Percentiles rank a stretch among this genome's conserved stretches.
phyloP scores from a whole-genome alignment of 2,888 invertebrate species.

The Drosophila conformis region DNA sequence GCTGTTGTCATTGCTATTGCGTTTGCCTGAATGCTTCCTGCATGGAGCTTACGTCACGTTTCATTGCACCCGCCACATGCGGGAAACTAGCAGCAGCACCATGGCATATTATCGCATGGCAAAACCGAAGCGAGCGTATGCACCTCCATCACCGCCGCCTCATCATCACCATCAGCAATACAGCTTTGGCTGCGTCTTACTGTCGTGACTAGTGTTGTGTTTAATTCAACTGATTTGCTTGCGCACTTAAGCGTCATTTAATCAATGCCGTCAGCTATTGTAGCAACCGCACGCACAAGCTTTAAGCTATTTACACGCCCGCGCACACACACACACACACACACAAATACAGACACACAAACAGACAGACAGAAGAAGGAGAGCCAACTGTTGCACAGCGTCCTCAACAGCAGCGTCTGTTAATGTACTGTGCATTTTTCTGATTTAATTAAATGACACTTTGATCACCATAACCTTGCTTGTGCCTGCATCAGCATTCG shows the following conservation, averaged over 20 bases:
- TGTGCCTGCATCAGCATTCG: slow-evolving; percentile 36
- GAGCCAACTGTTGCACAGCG: slow-evolving; percentile 54
- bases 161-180: slow-evolving; percentile 3
- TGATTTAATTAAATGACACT: slow-evolving; percentile 76
- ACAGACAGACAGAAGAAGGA: neutral
- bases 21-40: slow-evolving; percentile 15
- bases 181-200: slow-evolving; percentile 1
- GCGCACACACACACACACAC: slow-evolving; percentile 7
- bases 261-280: slow-evolving; percentile 60
- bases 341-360: neutral
- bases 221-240: slow-evolving; percentile 58
- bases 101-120: neutral
- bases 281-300: slow-evolving; percentile 52
- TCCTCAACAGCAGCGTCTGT: slow-evolving; percentile 19
- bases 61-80: slow-evolving; percentile 54
- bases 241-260: slow-evolving; percentile 73
- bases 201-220: slow-evolving; percentile 19
- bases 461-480: slow-evolving; percentile 70
- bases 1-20: neutral
- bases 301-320: slow-evolving; percentile 52
- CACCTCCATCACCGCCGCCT: neutral
- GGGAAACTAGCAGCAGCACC: slow-evolving; percentile 27
- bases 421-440: slow-evolving; percentile 49
- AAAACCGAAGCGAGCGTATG: slow-evolving; percentile 4
- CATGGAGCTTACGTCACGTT: slow-evolving; percentile 45